Base-by-base conservation (phyloP, 2,797 vertebrate species). In the Gymnothorax javanicus region DNA sequence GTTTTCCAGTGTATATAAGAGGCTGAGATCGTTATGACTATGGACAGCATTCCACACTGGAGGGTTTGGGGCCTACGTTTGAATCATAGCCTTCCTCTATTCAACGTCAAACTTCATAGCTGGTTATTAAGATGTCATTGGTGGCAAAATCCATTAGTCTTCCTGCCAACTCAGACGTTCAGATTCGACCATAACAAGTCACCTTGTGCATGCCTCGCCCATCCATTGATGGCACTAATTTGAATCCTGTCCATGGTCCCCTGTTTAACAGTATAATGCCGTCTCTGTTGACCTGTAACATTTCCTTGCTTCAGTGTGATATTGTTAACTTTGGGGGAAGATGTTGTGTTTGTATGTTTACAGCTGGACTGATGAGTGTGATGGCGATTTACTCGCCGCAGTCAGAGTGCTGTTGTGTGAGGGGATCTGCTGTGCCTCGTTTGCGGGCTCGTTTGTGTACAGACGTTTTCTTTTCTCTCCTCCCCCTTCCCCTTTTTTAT, bases 401-500 rank as follows among this genome's bases (percentile, higher is more conserved):
- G 59, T 52, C 25, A 20, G 57, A 27, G 57, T 71, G 62, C 64
- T 7, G 7, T 43, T 83, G 62, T 69, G 20, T 83, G 43, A 87
- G 7, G n/a, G 85, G 20, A 2, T 88, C 86, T 91, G 83, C 59
- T 86, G 52, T 88, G 69, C 87, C 90, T 88, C 88, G 81, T 87
- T 69, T 83, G 69, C 23, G 84, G 89, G 60, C 77, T 82, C 89
- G 89, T 93, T 91, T 94, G 90, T 93, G 91, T 92, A 93, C 91
- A 94, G 88, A 93, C 84, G 87, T 90, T 88, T 89, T 88, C 87
- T 88, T 87, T 86, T 87, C 89, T 91, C 87, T 88, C 79, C 89
- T 81, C 82, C 85, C 84, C 83, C 86, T 87, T 79, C 91, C 92
- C 94, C 91, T 92, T 91, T 92, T 94, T 96, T 96, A 90, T 97